Evolutionary conservation across 2,888 invertebrate species (phyloP), one percentile per base, ranked within the genome.

Genomic region (Scaptomyza cyrtandrae): DNA sequence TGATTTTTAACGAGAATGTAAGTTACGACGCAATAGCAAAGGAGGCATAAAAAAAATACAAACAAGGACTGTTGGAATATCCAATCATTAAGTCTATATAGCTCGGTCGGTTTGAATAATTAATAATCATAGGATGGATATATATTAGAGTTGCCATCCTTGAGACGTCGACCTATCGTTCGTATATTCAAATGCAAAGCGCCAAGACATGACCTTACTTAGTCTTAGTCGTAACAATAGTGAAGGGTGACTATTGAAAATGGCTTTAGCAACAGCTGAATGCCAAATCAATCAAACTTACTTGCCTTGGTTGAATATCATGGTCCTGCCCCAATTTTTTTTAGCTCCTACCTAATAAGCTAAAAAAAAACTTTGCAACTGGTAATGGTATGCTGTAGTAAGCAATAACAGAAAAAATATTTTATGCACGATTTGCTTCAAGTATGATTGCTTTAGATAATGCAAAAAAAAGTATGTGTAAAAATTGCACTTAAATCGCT

Each of bases 281-380:
- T 73, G 83, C 46, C 78, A 62, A 84, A 83, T 83, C 83, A 86
- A 83, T 86, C 84, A 86, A 83, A 86, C 83, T 77, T 83, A 64
- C 72, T 59, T 52, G 75, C 63, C 53, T 67, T 65, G 55, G 63
- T 63, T 61, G 58, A 54, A 45, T 44, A n/a, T 35, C 44, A 33
- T 19, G 19, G 14, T 43, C 41, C 29, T 6, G 35, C 31, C 52
- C 19, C 52, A 67, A 66, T 57, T 64, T 46, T 64, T 64, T 33
- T 19, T n/a, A 29, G 39, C 9, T 19, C 7, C n/a, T n/a, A 16
- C 16, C 39, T 37, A 48, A 57, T 62, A 60, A 35, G 24, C n/a
- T n/a, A 46, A 27, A 44, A 48, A 55, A 50, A 52, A 50, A 41
- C 63, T 60, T 49, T n/a, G 57, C 31, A 6, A 1, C 33, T 24